These are phyloP conservation scores for Lepus timidus DNA, from an alignment of 2,113 vertebrate genomes.

Conservation along the genomic window DNA sequence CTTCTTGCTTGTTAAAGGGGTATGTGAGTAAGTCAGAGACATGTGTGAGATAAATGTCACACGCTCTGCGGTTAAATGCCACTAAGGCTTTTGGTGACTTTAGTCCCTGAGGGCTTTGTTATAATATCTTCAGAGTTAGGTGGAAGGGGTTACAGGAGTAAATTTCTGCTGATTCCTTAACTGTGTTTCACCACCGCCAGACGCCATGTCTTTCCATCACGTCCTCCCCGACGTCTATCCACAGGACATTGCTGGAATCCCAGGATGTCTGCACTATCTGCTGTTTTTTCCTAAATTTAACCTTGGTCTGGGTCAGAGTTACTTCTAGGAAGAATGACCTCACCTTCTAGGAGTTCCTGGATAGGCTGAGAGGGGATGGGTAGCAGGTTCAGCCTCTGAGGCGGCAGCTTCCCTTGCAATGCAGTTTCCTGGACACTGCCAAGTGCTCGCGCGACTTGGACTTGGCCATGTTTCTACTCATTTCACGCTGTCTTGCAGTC, in stretches of 20 bases:
- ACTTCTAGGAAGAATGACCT: not conserved
- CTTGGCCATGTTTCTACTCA: conserved; percentile 69
- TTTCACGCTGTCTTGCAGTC: conserved; percentile 79
- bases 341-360: not conserved
- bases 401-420: conserved; percentile 35
- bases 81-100: not conserved
- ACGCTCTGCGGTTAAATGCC: not conserved
- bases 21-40: not conserved
- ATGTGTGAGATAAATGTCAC: not conserved
- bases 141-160: not conserved
- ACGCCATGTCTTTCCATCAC: not conserved
- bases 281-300: not conserved
- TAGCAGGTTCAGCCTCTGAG: not conserved
- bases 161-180: not conserved
- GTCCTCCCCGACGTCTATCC: not conserved
- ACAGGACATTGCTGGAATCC: not conserved
- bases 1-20: not conserved
- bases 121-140: not conserved
- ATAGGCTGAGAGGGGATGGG: not conserved
- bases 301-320: conserved; percentile 11
- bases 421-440: no score
- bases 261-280: not conserved
- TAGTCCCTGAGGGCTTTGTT: not conserved
- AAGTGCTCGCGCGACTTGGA: conserved; percentile 35
- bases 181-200: not conserved